Conservation (phyloP, 2,113 vertebrate species). For the Phalacrocorax aristotelis region DNA sequence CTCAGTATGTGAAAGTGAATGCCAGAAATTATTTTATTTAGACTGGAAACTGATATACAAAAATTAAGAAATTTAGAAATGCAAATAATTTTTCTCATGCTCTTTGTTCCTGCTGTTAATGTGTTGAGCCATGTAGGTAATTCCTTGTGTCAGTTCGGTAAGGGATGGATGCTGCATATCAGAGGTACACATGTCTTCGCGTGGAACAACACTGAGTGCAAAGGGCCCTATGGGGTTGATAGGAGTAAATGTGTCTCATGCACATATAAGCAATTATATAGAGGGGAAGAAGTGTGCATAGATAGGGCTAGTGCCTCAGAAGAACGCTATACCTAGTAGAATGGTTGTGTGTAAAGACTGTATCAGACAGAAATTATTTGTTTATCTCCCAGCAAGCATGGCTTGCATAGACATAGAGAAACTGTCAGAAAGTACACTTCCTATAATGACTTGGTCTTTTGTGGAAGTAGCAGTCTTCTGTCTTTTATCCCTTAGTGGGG, state of each 20-base stretch:
- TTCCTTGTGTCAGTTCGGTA: not conserved
- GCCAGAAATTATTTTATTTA: not conserved
- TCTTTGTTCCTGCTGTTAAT: not conserved
- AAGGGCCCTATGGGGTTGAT: accelerated
- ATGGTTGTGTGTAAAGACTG: not conserved
- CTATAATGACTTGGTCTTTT: not conserved
- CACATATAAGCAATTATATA: not conserved
- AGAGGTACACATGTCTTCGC: accelerated
- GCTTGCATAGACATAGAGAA: not conserved
- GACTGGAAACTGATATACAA: not conserved
- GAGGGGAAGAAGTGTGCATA: not conserved
- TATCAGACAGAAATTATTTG: not conserved
- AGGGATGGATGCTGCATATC: not conserved
- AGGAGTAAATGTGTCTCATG: not conserved
- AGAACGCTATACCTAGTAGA: not conserved
- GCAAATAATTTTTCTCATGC: accelerated
- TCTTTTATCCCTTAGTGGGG: not conserved
- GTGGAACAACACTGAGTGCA: not conserved
- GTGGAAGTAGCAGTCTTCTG: not conserved
- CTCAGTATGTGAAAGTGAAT: not conserved
- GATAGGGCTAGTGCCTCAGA: not conserved
- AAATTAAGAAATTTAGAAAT: not conserved
- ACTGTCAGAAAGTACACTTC: not conserved
- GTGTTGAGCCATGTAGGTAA: not conserved
- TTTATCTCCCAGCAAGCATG: not conserved